phyloP scores from a whole-genome alignment of 92 coral and sea anemone species.

The Palythoa caribaeorum region DNA sequence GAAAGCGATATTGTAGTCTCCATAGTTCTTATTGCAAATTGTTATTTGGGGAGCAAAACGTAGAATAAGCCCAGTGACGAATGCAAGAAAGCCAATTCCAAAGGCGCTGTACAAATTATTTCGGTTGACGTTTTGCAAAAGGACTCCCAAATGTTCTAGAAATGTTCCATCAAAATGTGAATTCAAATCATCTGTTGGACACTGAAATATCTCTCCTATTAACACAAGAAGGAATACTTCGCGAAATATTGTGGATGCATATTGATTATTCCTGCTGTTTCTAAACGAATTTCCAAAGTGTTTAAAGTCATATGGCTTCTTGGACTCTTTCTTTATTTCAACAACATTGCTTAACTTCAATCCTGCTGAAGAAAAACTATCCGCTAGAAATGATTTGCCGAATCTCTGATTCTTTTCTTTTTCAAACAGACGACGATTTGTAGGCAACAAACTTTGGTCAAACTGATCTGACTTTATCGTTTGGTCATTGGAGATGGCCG shows the following conservation, averaged over 20 bases:
- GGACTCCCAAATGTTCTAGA: constrained; percentile 84
- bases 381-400: constrained; percentile 53
- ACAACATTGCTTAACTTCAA: constrained; percentile 55
- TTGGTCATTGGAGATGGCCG: not conserved
- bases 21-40: constrained; percentile 68
- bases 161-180: constrained; percentile 88
- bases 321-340: constrained; percentile 28
- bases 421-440: constrained; percentile 14
- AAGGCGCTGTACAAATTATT: constrained; percentile 82
- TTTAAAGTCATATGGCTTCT: constrained; percentile 77
- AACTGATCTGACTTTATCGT: constrained; percentile 36
- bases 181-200: constrained; percentile 86
- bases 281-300: constrained; percentile 67
- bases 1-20: constrained; percentile 83
- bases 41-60: constrained; percentile 68
- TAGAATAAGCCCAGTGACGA: constrained; percentile 74
- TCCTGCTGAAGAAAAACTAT: constrained; percentile 71
- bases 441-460: not conserved
- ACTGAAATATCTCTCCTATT: constrained; percentile 76
- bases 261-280: constrained; percentile 76
- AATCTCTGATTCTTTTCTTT: not conserved
- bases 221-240: constrained; percentile 76
- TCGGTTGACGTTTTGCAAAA: constrained; percentile 71
- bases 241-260: constrained; percentile 69
- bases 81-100: constrained; percentile 77